Evolutionary conservation across 2,113 vertebrate genomes (phyloP), one percentile per base, ranked within the genome.

Genomic region (Syngnathoides biaculeatus): DNA sequence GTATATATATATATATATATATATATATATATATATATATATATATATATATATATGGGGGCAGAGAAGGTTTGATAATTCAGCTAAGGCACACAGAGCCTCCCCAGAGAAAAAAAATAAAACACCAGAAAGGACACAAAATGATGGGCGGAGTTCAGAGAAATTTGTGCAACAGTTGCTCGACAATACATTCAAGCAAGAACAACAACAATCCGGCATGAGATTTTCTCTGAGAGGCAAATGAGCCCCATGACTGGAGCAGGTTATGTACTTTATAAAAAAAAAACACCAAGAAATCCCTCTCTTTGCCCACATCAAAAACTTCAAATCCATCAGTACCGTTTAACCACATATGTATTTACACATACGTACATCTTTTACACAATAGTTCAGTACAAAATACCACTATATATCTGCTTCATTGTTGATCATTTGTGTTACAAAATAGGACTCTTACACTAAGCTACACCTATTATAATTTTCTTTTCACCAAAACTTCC

Each of bases 21-120:
- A 35, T 35, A 35, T 35, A 35, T 35, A 35, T 35, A 35, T 17
- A 47, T 47, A 47, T 47, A 47, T 47, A 47, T 47, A 42, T 42
- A 42, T 42, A 42, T 42, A 92, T 89, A 91, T 85, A 64, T 85
- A 76, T 83, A 91, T 27, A 65, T 83, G 91, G 93, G 93, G 80
- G 74, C 92, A 95, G 91, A 92, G 89, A 92, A 92, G 90, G 90
- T 87, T 89, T 79, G 86, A 85, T 89, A 86, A 87, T 79, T 88
- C 92, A 93, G 94, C 95, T 97, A 98, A 98, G 96, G 96, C 97
- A 98, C 97, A 92, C 90, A 92, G 83, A 86, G 92, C 91, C 84
- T 93, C 89, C 89, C 93, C 83, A 40, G 60, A 47, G 78, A 53
- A 2, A 38, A 68, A 72, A 30, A 59, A n/a, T 3, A 65, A 19